Evolutionary conservation across 2,797 vertebrate genomes (phyloP).

Genomic region (Phyllotis vaccarum): DNA sequence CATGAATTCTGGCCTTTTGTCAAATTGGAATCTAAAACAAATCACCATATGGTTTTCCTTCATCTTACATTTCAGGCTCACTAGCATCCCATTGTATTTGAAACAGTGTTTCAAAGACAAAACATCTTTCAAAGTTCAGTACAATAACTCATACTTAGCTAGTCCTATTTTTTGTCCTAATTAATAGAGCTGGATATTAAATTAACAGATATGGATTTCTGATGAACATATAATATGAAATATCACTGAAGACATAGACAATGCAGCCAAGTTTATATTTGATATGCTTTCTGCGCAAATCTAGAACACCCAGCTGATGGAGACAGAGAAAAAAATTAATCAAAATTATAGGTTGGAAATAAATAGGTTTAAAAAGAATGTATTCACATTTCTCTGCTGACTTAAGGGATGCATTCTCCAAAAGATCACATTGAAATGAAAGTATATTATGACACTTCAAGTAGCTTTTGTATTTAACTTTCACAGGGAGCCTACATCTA

Average conservation of each 20-base stretch:
- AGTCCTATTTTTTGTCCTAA: not conserved
- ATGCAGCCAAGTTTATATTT: not conserved
- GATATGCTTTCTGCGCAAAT: not conserved
- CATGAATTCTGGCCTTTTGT: not conserved
- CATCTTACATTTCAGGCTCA: not conserved
- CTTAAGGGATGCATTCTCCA: slow-evolving; percentile 37
- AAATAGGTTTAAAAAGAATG: not conserved
- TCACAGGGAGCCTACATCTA: slow-evolving; percentile 29
- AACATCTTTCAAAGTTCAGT: not conserved
- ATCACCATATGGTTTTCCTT: slow-evolving; percentile 4
- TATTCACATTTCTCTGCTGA: slow-evolving; percentile 52
- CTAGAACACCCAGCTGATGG: not conserved
- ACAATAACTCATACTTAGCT: not conserved
- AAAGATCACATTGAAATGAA: slow-evolving; percentile 35
- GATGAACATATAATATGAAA: not conserved
- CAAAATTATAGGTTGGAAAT: slow-evolving; percentile 52
- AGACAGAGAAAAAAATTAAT: slow-evolving; percentile 39
- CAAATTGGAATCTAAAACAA: slow-evolving; percentile 39
- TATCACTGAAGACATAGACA: not conserved
- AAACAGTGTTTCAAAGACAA: slow-evolving; percentile 19
- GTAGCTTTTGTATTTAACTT: slow-evolving; percentile 68
- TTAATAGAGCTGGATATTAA: slow-evolving; percentile 6
- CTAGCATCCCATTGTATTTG: not conserved
- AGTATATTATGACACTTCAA: slow-evolving; percentile 42
- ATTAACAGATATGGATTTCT: slow-evolving; percentile 29